phyloP scores from a whole-genome alignment of 1,140 invertebrate species.

The Cydia fagiglandana region DNA sequence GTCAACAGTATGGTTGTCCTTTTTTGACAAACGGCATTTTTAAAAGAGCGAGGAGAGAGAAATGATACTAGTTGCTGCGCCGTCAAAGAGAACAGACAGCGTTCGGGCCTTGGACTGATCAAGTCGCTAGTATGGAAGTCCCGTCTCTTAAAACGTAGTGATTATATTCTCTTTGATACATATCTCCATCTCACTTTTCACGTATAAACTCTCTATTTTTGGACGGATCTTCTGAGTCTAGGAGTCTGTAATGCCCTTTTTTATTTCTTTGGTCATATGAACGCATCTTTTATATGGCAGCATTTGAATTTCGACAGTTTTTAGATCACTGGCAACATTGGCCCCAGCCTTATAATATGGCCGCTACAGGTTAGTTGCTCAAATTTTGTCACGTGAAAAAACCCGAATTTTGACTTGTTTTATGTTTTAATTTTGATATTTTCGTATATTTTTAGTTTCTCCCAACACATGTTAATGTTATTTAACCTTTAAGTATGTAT shows the following conservation, averaged over 20 bases:
- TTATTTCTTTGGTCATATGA: not conserved
- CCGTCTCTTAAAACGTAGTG: too few relatives aligned
- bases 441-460: constrained; percentile 44
- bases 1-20: too few relatives aligned
- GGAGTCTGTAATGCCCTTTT: not conserved
- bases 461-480: constrained; percentile 40
- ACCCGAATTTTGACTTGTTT: constrained; percentile 46
- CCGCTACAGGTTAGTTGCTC: constrained; percentile 78
- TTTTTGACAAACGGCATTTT: too few relatives aligned
- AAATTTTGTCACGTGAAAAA: constrained; percentile 76
- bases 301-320: not conserved
- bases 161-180: too few relatives aligned
- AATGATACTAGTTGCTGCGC: too few relatives aligned
- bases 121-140: too few relatives aligned
- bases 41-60: too few relatives aligned
- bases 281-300: constrained; percentile 13
- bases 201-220: too few relatives aligned
- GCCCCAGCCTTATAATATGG: constrained; percentile 78
- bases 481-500: constrained; percentile 36
- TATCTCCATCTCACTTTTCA: too few relatives aligned
- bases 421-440: constrained; percentile 47
- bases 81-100: too few relatives aligned
- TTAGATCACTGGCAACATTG: constrained; percentile 63
- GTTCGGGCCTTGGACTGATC: too few relatives aligned
- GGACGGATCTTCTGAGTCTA: not conserved